Evolutionary conservation across 2,888 invertebrate genomes (phyloP).

Genomic region (Ditylenchus weischeri): DNA sequence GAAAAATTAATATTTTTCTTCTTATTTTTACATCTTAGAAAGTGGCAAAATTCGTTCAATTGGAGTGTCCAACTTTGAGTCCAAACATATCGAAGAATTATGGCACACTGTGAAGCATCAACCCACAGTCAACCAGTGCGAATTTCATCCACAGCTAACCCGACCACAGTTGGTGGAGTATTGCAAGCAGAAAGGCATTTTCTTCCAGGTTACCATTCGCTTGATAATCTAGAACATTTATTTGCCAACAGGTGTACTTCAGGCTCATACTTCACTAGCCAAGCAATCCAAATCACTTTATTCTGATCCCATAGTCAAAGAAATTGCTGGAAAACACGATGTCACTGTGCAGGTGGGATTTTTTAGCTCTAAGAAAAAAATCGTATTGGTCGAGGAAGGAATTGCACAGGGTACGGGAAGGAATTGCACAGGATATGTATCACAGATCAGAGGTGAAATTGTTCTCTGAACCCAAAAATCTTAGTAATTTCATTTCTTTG

Average conservation of each 20-base stretch:
- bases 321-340: slow-evolving; percentile 12
- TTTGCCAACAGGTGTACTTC: slow-evolving; percentile 26
- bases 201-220: slow-evolving; percentile 53
- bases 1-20: neutral
- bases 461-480: too few species aligned
- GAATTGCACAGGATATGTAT: too few species aligned
- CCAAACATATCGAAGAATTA: slow-evolving; percentile 70
- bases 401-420: too few species aligned
- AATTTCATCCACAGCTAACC: slow-evolving; percentile 61
- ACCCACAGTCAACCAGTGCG: slow-evolving; percentile 45
- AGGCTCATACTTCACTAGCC: slow-evolving; percentile 62
- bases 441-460: too few species aligned
- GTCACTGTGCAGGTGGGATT: slow-evolving; percentile 29
- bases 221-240: neutral
- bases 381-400: too few species aligned
- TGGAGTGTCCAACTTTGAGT: slow-evolving; percentile 78
- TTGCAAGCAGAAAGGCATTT: slow-evolving; percentile 59
- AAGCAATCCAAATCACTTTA: slow-evolving; percentile 61
- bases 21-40: slow-evolving; percentile 27
- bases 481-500: too few species aligned
- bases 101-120: slow-evolving; percentile 38
- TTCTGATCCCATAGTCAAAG: slow-evolving; percentile 60
- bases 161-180: slow-evolving; percentile 57
- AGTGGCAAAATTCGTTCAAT: slow-evolving; percentile 67
- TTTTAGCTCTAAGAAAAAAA: too few species aligned